phyloP scores from a whole-genome alignment of 2,888 invertebrate genomes.

The Drosophila kanekoi region DNA sequence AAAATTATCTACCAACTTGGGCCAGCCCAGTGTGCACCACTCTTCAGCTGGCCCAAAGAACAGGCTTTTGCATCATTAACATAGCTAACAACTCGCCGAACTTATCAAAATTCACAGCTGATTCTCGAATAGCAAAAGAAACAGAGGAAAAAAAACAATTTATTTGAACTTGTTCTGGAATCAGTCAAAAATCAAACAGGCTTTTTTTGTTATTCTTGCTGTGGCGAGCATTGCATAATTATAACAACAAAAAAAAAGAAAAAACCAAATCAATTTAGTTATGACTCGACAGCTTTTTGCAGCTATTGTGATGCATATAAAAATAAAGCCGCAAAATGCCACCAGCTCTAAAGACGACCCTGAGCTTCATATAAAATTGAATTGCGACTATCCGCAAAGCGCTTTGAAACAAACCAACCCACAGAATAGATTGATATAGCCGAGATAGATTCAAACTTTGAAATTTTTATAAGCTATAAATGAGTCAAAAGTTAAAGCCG shows the following conservation, averaged over 20 bases:
- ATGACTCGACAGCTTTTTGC: slow-evolving; percentile 43
- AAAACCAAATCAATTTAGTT: slow-evolving; percentile 17
- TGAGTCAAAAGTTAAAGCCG: too few species aligned
- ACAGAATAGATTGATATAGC: too few species aligned
- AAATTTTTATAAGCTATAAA: neutral
- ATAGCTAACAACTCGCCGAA: slow-evolving; percentile 1
- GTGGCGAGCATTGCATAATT: slow-evolving; percentile 48
- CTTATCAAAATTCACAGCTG: slow-evolving; percentile 19
- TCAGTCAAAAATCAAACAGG: slow-evolving; percentile 21
- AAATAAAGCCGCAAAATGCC: slow-evolving; percentile 5
- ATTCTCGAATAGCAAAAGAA: neutral
- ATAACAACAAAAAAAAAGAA: slow-evolving; percentile 20
- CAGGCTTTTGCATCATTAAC: slow-evolving; percentile 14
- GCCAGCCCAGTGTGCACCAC: neutral
- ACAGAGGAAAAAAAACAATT: neutral
- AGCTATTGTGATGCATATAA: slow-evolving; percentile 2
- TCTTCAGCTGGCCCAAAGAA: slow-evolving; percentile 5
- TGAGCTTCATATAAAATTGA: slow-evolving; percentile 5
- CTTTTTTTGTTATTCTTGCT: slow-evolving; percentile 11
- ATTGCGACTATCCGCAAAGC: neutral
- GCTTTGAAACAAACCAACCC: too few species aligned
- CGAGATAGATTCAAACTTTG: too few species aligned
- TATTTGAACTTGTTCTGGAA: slow-evolving; percentile 56
- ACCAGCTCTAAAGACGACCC: slow-evolving; percentile 15
- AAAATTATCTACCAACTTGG: slow-evolving; percentile 3